Evolutionary conservation across 2,797 vertebrate species (phyloP).

Genomic region (Eleutherodactylus coqui): DNA sequence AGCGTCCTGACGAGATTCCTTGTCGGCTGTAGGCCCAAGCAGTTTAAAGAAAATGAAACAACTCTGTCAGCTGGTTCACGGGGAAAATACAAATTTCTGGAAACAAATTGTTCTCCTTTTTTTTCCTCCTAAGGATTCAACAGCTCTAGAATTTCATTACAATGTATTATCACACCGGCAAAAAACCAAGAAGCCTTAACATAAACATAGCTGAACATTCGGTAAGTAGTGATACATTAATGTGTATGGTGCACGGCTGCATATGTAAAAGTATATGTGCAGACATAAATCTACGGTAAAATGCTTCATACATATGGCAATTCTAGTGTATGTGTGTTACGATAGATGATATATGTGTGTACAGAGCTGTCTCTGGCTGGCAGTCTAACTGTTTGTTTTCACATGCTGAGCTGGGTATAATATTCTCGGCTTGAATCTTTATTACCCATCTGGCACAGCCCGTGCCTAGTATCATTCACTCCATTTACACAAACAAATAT

Average conservation of each 20-base stretch:
- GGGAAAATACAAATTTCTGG: not conserved
- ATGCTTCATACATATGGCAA: constrained; percentile 31
- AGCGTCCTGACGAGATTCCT: not conserved
- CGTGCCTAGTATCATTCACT: constrained; percentile 69
- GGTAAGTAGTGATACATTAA: constrained; percentile 1
- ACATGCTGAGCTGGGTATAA: constrained; percentile 69
- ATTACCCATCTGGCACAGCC: constrained; percentile 72
- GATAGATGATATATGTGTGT: constrained; percentile 62
- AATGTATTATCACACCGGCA: not conserved
- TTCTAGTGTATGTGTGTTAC: constrained; percentile 36
- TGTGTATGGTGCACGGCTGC: not conserved
- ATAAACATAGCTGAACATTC: not conserved
- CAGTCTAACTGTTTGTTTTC: constrained; percentile 67
- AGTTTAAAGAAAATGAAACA: not conserved
- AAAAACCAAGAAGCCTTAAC: not conserved
- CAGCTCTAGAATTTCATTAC: not conserved
- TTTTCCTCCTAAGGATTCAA: no score
- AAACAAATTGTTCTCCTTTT: no score
- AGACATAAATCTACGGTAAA: constrained; percentile 40
- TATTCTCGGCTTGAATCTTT: constrained; percentile 71
- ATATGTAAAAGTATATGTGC: not conserved
- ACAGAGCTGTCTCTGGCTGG: constrained; percentile 54
- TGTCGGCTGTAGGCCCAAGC: not conserved
- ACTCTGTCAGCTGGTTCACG: not conserved
- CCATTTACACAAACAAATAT: constrained; percentile 71